Evolutionary conservation across 2,113 vertebrate species (phyloP).

Genomic region (Salvelinus namaycush): DNA sequence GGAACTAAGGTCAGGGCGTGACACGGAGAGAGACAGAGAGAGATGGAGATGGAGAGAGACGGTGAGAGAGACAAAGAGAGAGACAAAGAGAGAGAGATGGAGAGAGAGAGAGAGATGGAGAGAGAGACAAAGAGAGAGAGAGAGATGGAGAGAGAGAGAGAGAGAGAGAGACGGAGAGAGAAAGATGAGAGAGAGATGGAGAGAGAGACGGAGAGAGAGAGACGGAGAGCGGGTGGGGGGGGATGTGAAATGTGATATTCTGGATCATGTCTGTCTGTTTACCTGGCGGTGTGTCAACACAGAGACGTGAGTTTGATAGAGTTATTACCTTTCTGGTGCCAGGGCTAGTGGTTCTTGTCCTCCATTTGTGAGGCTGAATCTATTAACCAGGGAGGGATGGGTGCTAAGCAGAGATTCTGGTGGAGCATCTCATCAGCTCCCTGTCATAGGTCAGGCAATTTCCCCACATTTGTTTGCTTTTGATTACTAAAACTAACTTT

Average conservation of each 20-base stretch:
- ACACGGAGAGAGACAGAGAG: background rate
- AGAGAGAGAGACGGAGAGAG: background rate
- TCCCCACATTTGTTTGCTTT: constrained; percentile 73
- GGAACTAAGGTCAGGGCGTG: no score
- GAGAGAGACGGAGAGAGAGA: background rate
- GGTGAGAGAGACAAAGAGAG: background rate
- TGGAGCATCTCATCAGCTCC: constrained; percentile 65
- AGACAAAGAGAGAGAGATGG: background rate
- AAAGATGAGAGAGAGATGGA: no score
- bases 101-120: background rate
- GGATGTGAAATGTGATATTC: constrained; percentile 69
- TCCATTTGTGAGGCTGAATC: constrained; percentile 69
- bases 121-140: background rate
- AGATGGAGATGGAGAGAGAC: no score
- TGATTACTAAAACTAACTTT: constrained; percentile 76
- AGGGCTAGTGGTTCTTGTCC: constrained; percentile 20
- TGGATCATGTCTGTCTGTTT: constrained; percentile 71
- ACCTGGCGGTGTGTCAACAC: constrained; percentile 76
- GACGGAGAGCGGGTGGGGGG: constrained; percentile 49
- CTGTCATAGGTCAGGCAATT: constrained; percentile 69
- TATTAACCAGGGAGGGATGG: constrained; percentile 55
- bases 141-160: background rate
- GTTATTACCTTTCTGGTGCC: constrained; percentile 67
- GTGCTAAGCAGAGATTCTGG: constrained; percentile 54
- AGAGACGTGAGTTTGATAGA: constrained; percentile 73